phyloP scores from a whole-genome alignment of 2,797 vertebrate species.

The Parauchenoglanis ngamensis region DNA sequence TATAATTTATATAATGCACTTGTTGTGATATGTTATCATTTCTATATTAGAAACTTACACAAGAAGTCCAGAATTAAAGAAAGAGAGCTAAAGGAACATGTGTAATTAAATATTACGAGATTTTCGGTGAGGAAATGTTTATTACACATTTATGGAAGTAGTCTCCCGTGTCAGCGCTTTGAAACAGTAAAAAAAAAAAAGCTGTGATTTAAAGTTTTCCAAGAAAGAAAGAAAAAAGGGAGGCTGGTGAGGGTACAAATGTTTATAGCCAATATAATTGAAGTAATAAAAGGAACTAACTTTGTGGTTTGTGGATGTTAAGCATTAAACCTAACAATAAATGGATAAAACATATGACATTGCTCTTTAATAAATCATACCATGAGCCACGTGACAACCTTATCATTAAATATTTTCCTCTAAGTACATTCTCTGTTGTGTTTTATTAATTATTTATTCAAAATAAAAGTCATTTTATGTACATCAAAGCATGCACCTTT shows the following conservation, averaged over 20 bases:
- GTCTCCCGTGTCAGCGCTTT: not conserved
- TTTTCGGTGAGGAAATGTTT: not conserved
- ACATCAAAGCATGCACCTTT: not conserved
- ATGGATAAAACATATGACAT: not conserved
- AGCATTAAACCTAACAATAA: not conserved
- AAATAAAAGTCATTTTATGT: not conserved
- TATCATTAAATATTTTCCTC: not conserved
- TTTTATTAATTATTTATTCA: no score
- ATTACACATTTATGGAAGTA: not conserved
- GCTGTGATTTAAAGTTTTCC: not conserved
- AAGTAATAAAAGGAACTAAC: not conserved
- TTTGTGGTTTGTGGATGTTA: not conserved
- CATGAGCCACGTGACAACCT: not conserved
- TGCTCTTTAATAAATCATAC: not conserved
- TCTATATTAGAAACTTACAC: not conserved
- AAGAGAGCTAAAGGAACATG: not conserved
- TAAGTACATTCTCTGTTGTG: not conserved
- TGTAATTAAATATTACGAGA: not conserved
- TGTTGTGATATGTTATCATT: not conserved
- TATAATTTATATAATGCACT: not conserved
- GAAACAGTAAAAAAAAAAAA: not conserved
- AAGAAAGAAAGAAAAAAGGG: not conserved
- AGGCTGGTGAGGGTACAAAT: not conserved
- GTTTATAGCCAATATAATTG: not conserved
- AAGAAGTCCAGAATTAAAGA: not conserved